Percentiles rank a stretch among this genome's conserved stretches.
phyloP scores from a whole-genome alignment of 2,797 vertebrate genomes.

The Bryconaethiops microstoma region DNA sequence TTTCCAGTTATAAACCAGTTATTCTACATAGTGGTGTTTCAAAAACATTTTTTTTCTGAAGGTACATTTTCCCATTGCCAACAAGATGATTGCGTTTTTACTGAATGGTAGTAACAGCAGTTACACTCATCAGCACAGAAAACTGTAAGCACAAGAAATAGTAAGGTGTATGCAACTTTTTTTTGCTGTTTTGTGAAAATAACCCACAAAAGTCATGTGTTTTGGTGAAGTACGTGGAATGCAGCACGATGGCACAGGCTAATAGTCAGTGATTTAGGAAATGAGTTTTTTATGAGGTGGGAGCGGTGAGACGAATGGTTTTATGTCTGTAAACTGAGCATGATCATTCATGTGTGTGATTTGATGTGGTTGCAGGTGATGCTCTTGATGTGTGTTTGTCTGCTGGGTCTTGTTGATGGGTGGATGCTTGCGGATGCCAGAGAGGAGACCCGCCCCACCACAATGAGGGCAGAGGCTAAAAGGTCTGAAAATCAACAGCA shows the following conservation, averaged over 20 bases:
- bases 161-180: too few relatives aligned
- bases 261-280: constrained; percentile 6
- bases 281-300: constrained; percentile 2
- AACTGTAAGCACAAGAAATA: too few relatives aligned
- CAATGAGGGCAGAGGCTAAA: not conserved
- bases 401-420: constrained; percentile 66
- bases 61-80: not conserved
- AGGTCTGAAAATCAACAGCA: constrained; percentile 21
- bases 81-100: too few relatives aligned
- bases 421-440: constrained; percentile 54
- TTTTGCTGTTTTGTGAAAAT: too few relatives aligned
- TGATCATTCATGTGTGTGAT: not conserved
- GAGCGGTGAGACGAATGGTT: not conserved
- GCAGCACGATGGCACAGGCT: not conserved
- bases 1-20: not conserved
- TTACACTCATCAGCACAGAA: too few relatives aligned
- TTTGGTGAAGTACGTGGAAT: not conserved
- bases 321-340: not conserved
- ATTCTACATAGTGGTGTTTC: not conserved
- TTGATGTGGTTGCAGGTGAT: constrained; percentile 64
- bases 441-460: constrained; percentile 34
- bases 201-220: not conserved
- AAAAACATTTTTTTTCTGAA: not conserved
- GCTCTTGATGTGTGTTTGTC: constrained; percentile 67
- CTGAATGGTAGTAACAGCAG: too few relatives aligned